These are phyloP conservation scores for Sialis fuliginosa DNA, from an alignment of 2,888 invertebrate genomes.

Conservation along the genomic window DNA sequence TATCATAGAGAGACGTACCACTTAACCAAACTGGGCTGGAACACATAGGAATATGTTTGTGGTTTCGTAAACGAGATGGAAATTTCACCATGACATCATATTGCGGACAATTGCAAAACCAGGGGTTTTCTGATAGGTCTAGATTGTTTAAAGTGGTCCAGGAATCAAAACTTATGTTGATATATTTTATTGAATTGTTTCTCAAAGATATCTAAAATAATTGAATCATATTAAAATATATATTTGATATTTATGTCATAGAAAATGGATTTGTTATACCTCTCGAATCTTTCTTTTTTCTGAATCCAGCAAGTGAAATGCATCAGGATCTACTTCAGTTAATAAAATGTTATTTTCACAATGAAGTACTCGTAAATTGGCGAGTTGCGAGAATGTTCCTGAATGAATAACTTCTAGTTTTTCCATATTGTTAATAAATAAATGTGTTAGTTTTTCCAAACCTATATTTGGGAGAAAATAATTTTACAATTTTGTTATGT, in stretches of 20 bases:
- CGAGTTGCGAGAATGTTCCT: slow-evolving; percentile 33
- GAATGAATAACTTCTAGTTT: slow-evolving; percentile 34
- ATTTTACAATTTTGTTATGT: too few species aligned
- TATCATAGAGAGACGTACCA: slow-evolving; percentile 2
- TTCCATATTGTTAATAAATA: slow-evolving; percentile 41
- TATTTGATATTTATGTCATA: too few species aligned
- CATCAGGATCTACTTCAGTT: slow-evolving; percentile 36
- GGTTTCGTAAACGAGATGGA: slow-evolving; percentile 10
- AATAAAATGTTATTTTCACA: slow-evolving; percentile 34
- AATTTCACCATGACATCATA: slow-evolving; percentile 15
- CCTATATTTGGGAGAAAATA: slow-evolving; percentile 20
- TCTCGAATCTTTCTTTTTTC: slow-evolving; percentile 33
- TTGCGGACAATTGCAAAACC: slow-evolving; percentile 42
- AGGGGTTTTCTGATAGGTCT: slow-evolving; percentile 41
- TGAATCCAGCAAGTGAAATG: slow-evolving; percentile 28
- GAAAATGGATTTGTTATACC: slow-evolving; percentile 13
- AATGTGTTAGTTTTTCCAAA: slow-evolving; percentile 30
- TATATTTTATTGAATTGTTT: slow-evolving; percentile 36
- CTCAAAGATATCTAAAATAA: slow-evolving; percentile 40
- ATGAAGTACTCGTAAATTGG: slow-evolving; percentile 27
- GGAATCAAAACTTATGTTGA: slow-evolving; percentile 32
- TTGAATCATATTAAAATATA: background rate
- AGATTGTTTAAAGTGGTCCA: slow-evolving; percentile 36
- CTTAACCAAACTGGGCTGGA: slow-evolving; percentile 2
- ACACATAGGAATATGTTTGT: slow-evolving; percentile 5